Conservation (phyloP, 2,888 invertebrate species). For the Watsonalla cultraria region DNA sequence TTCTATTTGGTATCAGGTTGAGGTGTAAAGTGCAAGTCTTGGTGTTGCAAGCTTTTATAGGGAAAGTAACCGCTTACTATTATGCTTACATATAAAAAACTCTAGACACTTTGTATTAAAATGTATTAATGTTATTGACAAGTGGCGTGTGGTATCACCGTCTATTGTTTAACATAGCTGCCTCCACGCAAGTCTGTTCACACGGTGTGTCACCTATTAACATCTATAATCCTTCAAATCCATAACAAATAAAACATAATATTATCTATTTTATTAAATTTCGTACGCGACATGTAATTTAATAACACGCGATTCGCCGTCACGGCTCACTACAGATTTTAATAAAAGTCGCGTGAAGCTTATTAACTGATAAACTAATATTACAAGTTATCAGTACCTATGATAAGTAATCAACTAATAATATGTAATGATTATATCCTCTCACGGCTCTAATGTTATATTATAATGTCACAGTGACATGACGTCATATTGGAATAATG, state of each 20-base stretch:
- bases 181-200: neutral
- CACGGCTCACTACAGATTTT: conserved; percentile 22
- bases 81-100: no score
- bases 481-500: conserved; percentile 19
- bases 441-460: conserved; percentile 9
- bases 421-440: conserved; percentile 30
- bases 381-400: conserved; percentile 17
- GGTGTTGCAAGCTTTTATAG: no score
- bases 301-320: conserved; percentile 5
- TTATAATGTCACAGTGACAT: conserved; percentile 34
- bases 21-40: no score
- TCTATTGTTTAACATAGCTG: no score
- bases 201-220: neutral
- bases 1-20: no score
- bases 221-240: neutral
- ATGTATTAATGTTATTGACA: no score
- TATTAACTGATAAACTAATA: conserved; percentile 34
- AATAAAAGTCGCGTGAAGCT: conserved; percentile 18
- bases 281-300: conserved; percentile 5
- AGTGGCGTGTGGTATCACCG: no score
- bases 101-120: no score
- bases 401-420: conserved; percentile 38
- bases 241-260: neutral
- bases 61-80: no score
- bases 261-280: conserved; percentile 1